Evolutionary conservation across 2,888 invertebrate species (phyloP).

Genomic region (Pachycephus smyrnensis): DNA sequence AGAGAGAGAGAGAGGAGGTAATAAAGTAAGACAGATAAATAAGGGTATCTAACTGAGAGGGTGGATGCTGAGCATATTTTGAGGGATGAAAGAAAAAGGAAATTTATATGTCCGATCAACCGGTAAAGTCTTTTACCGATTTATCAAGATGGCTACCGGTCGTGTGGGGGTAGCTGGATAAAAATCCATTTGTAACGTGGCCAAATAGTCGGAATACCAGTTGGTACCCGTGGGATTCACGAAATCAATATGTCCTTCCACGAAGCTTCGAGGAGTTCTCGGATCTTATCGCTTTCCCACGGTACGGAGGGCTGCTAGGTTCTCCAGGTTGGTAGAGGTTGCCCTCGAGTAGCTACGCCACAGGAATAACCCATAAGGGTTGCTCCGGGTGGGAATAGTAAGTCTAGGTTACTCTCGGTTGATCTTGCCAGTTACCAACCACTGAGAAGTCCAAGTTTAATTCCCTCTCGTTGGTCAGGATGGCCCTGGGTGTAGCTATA

Average conservation of each 20-base stretch:
- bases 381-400: background rate
- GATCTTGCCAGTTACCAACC: background rate
- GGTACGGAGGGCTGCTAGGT: background rate
- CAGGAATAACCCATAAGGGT: background rate
- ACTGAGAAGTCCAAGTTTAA: background rate
- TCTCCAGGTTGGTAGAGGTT: background rate
- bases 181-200: slow-evolving; percentile 15
- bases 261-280: background rate
- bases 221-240: background rate
- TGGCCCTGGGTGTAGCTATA: background rate
- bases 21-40: too few species aligned
- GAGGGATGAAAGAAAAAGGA: too few species aligned
- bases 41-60: too few species aligned
- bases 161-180: background rate
- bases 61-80: too few species aligned
- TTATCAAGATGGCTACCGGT: background rate
- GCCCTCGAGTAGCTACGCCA: background rate
- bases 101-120: too few species aligned
- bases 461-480: background rate
- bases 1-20: slow-evolving; percentile 2
- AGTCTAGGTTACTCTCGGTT: background rate
- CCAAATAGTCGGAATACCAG: background rate
- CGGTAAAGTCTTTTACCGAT: too few species aligned
- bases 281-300: slow-evolving; percentile 7
- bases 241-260: slow-evolving; percentile 11